Conservation (phyloP, 2,797 vertebrate species). For the Acanthopagrus latus region DNA sequence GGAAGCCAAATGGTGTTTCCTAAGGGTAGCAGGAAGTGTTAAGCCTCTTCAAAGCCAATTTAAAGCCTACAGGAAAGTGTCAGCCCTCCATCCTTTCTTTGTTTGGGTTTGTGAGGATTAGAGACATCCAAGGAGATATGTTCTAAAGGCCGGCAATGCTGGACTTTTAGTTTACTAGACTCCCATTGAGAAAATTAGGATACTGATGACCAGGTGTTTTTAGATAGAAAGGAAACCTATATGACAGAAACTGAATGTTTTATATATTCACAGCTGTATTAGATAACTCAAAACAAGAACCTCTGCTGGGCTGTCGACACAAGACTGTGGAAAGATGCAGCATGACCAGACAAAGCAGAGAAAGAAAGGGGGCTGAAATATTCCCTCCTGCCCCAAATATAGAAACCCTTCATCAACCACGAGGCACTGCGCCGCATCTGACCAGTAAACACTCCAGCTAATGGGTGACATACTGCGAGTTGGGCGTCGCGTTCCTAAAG, state of each 20-base stretch:
- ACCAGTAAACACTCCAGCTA: too few species aligned
- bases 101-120: conserved; percentile 54
- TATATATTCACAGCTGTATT: not conserved
- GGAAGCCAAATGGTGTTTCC: conserved; percentile 35
- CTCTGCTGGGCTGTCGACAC: not conserved
- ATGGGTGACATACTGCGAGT: too few species aligned
- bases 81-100: conserved; percentile 38
- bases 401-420: too few species aligned
- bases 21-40: conserved; percentile 39
- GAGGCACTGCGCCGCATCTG: too few species aligned
- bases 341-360: too few species aligned
- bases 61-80: conserved; percentile 54
- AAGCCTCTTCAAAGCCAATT: conserved; percentile 55
- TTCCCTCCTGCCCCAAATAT: too few species aligned
- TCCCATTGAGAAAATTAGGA: conserved; percentile 16
- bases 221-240: conserved; percentile 1
- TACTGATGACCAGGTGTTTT: not conserved
- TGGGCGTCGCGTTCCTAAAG: too few species aligned
- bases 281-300: not conserved
- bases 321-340: too few species aligned
- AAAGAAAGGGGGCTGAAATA: too few species aligned
- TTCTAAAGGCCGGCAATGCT: conserved; percentile 38
- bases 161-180: conserved; percentile 42
- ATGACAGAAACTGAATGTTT: not conserved
- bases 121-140: conserved; percentile 38